Conservation (phyloP, 1,140 invertebrate species). For the Leptopilina clavipes region DNA sequence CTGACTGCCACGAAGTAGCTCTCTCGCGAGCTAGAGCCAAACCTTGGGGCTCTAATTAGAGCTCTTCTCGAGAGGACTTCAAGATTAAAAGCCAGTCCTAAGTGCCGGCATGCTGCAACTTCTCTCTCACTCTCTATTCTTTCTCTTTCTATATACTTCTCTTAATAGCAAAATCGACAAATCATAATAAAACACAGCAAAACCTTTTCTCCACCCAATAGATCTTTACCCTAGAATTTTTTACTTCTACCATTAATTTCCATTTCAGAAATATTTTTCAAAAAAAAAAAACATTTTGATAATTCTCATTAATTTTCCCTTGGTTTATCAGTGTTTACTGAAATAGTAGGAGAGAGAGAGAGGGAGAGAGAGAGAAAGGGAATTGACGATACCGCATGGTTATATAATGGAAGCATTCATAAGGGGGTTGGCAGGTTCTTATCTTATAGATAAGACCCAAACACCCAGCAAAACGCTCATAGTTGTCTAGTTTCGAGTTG, state of each 20-base stretch:
- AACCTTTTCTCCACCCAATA: no score
- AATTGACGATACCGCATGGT: slow-evolving; percentile 46
- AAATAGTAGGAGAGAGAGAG: slow-evolving; percentile 38
- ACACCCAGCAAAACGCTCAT: slow-evolving; percentile 49
- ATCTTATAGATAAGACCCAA: slow-evolving; percentile 65
- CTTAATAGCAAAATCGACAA: slow-evolving; percentile 61
- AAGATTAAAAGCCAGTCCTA: slow-evolving; percentile 71
- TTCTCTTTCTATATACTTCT: slow-evolving; percentile 46
- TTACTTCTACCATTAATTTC: no score
- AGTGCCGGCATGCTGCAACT: slow-evolving; percentile 62
- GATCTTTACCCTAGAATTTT: no score
- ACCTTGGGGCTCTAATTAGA: slow-evolving; percentile 69
- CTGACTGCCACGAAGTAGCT: slow-evolving; percentile 44
- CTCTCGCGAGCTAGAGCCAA: slow-evolving; percentile 35
- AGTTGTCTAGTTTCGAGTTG: slow-evolving; percentile 55
- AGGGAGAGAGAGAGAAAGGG: slow-evolving; percentile 36
- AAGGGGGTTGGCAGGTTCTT: slow-evolving; percentile 70
- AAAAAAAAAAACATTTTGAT: not conserved
- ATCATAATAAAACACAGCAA: slow-evolving; percentile 35
- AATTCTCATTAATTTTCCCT: not conserved
- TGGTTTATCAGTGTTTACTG: not conserved
- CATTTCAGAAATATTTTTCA: no score
- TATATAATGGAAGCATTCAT: slow-evolving; percentile 70
- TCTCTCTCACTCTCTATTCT: slow-evolving; percentile 24
- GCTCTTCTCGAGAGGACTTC: slow-evolving; percentile 65